Evolutionary conservation across 2,797 vertebrate species (phyloP).

Genomic region (Channallabes apus): DNA sequence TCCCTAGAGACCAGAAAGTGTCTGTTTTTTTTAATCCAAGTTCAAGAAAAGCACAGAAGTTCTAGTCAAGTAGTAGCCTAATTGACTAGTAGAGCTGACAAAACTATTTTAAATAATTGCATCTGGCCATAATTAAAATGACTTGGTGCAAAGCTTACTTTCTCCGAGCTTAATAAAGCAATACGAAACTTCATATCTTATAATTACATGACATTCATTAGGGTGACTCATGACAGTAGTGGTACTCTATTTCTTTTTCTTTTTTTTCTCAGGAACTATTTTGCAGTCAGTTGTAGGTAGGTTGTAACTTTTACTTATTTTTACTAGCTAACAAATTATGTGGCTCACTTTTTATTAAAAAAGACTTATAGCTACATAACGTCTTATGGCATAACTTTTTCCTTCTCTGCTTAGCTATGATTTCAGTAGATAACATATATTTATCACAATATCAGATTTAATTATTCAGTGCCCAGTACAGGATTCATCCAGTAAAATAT

Average conservation of each 20-base stretch:
- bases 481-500: too few species aligned
- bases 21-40: constrained; percentile 45
- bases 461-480: too few species aligned
- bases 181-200: constrained; percentile 52
- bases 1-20: constrained; percentile 48
- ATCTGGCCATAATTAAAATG: constrained; percentile 60
- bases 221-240: constrained; percentile 50
- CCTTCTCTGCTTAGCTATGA: background rate
- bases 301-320: constrained; percentile 20
- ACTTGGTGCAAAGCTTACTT: constrained; percentile 50
- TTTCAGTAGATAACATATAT: constrained; percentile 4
- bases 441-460: background rate
- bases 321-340: background rate
- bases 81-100: constrained; percentile 59
- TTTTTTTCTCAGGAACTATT: constrained; percentile 35
- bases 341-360: background rate
- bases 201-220: constrained; percentile 59
- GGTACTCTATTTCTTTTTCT: constrained; percentile 41
- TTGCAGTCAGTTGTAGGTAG: constrained; percentile 37
- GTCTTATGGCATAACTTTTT: background rate
- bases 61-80: constrained; percentile 57
- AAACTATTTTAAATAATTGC: constrained; percentile 61
- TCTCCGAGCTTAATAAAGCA: constrained; percentile 58
- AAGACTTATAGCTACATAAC: background rate
- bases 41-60: constrained; percentile 48